A percentile compares a stretch with the other conserved stretches of the same genome.
These are phyloP conservation scores for Epirrhoe alternata DNA, from an alignment of 2,888 invertebrate genomes.

Conservation along the genomic window DNA sequence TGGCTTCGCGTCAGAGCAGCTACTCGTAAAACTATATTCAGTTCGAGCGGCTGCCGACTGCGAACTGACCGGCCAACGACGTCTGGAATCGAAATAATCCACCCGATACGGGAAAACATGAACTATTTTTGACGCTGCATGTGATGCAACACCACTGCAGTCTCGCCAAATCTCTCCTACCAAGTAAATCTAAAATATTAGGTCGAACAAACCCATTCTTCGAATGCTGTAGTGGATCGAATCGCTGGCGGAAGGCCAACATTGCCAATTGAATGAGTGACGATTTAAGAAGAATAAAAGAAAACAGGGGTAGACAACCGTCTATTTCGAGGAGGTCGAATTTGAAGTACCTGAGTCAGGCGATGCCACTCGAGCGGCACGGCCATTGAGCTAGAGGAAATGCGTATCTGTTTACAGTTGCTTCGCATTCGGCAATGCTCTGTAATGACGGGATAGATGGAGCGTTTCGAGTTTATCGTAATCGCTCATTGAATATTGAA, in stretches of 20 bases:
- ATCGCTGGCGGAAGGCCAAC: constrained; percentile 79
- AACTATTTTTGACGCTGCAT: constrained; percentile 46
- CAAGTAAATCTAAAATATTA: constrained; percentile 31
- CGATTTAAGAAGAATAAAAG: constrained; percentile 71
- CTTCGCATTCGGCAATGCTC: constrained; percentile 52
- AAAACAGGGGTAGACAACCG: constrained; percentile 73
- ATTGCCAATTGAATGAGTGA: constrained; percentile 80
- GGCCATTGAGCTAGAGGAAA: constrained; percentile 75
- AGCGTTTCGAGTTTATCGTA: constrained; percentile 36
- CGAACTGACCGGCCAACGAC: constrained; percentile 40
- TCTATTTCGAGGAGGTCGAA: constrained; percentile 79
- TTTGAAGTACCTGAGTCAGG: constrained; percentile 79
- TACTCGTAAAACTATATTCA: constrained; percentile 81
- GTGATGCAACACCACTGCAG: constrained; percentile 38
- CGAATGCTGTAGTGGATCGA: constrained; percentile 64
- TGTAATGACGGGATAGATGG: constrained; percentile 45
- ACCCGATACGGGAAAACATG: constrained; percentile 31
- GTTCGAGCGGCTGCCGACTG: constrained; percentile 58
- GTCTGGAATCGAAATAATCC: constrained; percentile 40
- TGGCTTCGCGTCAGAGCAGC: constrained; percentile 68
- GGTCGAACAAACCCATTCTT: constrained; percentile 56
- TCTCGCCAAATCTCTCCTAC: constrained; percentile 21
- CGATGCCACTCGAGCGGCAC: constrained; percentile 73
- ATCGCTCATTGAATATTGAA: constrained; percentile 35
- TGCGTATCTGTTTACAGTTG: constrained; percentile 68